Evolutionary conservation across 2,797 vertebrate species (phyloP).

Genomic region (Nasua narica): DNA sequence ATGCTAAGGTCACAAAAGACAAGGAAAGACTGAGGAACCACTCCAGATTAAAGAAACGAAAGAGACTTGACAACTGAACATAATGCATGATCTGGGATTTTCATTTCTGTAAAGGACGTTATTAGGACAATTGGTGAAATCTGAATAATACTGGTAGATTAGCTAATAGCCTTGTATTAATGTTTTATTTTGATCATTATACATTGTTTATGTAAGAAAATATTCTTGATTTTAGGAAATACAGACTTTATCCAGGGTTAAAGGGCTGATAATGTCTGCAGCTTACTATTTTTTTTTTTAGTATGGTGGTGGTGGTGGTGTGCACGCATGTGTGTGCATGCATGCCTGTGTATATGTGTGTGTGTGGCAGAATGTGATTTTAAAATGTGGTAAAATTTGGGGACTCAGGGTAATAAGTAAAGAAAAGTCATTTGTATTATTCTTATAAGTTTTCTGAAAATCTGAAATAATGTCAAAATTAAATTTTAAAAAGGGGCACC

Average conservation of each 20-base stretch:
- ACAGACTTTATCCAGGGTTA: neutral
- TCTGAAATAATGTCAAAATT: constrained; percentile 17
- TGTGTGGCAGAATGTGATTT: neutral
- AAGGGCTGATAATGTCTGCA: neutral
- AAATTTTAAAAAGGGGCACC: neutral
- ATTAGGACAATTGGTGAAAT: neutral
- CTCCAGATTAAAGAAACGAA: neutral
- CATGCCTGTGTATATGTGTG: neutral
- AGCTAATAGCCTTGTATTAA: neutral
- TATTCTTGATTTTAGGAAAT: neutral
- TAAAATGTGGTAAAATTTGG: neutral
- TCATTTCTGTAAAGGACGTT: neutral
- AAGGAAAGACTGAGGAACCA: neutral
- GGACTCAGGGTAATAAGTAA: neutral
- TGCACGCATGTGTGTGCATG: no score
- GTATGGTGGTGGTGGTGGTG: neutral
- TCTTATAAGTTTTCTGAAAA: neutral
- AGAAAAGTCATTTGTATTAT: neutral
- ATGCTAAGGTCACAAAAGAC: neutral
- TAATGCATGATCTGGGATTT: neutral
- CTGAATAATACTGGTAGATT: neutral
- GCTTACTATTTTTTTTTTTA: neutral
- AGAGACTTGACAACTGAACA: neutral
- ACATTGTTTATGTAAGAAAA: neutral
- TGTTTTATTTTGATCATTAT: neutral